Percentiles rank a stretch among this genome's conserved stretches.
phyloP scores from a whole-genome alignment of 2,113 vertebrate genomes.

The Canis aureus region DNA sequence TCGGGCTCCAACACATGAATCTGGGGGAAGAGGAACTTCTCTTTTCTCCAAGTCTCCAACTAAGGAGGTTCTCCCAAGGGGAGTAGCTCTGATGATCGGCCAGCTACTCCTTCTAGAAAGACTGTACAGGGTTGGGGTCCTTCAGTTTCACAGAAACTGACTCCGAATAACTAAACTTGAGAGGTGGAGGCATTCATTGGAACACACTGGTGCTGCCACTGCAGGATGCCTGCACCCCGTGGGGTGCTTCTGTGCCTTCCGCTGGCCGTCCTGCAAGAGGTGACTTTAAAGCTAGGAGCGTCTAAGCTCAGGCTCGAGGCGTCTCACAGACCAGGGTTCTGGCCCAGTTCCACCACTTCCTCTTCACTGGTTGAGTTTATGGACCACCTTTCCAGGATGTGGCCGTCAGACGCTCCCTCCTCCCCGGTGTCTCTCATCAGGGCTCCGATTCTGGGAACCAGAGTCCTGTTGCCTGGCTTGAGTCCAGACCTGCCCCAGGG shows the following conservation, averaged over 20 bases:
- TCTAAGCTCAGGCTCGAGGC: not conserved
- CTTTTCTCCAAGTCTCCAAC: not conserved
- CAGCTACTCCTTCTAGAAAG: not conserved
- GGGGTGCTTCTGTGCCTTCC: not conserved
- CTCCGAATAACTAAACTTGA: not conserved
- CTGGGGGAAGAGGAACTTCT: not conserved
- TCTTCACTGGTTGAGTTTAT: not conserved
- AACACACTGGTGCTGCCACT: not conserved
- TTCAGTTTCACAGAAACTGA: not conserved
- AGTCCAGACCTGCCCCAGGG: not conserved
- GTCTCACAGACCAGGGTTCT: not conserved
- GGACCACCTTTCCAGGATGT: not conserved
- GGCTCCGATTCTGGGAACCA: not conserved
- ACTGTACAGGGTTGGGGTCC: not conserved
- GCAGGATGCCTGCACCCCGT: fast-evolving
- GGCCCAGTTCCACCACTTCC: not conserved
- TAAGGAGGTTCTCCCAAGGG: not conserved
- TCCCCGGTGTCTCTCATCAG: not conserved
- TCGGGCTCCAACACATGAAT: not conserved
- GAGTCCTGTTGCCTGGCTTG: not conserved
- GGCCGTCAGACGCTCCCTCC: not conserved
- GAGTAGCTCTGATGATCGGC: not conserved
- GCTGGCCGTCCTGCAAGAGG: not conserved
- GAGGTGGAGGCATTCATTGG: not conserved
- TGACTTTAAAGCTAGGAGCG: no score